phyloP scores from a whole-genome alignment of 1,140 invertebrate genomes.

The Paracyclopina nana region DNA sequence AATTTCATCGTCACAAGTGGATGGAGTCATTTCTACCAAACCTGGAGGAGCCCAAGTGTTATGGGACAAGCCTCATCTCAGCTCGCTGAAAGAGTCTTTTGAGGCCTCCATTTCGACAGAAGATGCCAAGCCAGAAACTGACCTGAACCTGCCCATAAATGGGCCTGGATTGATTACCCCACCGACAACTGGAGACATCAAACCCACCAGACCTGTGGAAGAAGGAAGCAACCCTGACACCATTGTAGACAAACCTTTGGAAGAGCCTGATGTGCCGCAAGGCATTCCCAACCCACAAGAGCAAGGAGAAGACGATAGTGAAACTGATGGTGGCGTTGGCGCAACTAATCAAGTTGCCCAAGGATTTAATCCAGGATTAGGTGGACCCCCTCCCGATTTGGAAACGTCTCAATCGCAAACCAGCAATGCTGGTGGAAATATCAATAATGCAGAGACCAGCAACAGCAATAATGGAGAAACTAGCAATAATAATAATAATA shows the following conservation, averaged over 20 bases:
- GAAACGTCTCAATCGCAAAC: background rate
- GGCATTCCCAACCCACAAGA: no score
- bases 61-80: no score
- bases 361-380: no score
- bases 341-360: no score
- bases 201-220: background rate
- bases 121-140: background rate
- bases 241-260: no score
- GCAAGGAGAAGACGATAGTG: no score
- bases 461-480: background rate
- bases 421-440: background rate
- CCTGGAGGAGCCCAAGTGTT: no score
- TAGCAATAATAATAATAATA: background rate
- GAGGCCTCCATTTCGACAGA: background rate
- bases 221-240: no score
- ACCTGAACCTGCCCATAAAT: conserved; percentile 7
- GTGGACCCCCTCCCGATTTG: background rate
- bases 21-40: no score
- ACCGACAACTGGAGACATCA: background rate
- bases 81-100: conserved; percentile 8
- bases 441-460: background rate
- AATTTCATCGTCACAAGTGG: no score
- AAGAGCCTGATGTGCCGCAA: no score
- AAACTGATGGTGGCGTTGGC: no score
- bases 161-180: background rate